Evolutionary conservation across 2,888 invertebrate species (phyloP).

Genomic region (Phymatocera aterrima): DNA sequence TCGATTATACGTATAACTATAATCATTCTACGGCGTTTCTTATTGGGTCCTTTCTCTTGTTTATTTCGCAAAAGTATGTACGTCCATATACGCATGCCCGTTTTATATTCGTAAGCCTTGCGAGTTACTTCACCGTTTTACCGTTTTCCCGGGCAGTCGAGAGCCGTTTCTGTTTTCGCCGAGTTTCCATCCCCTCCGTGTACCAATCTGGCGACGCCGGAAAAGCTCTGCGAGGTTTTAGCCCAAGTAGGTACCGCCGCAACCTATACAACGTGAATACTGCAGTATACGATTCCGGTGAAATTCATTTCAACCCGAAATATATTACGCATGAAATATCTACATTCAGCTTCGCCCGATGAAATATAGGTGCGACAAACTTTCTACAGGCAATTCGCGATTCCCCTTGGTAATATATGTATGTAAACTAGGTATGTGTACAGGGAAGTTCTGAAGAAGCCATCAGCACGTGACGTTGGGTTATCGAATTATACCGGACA

Average conservation of each 20-base stretch:
- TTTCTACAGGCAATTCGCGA: not conserved
- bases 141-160: no score
- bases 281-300: not conserved
- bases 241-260: not conserved
- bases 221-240: not conserved
- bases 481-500: no score
- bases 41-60: constrained; percentile 21
- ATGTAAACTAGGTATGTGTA: no score
- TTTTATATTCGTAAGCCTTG: constrained; percentile 8
- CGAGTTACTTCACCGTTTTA: not conserved
- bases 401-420: no score
- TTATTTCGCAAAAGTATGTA: not conserved
- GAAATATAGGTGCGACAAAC: constrained; percentile 20
- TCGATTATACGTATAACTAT: not conserved
- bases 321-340: constrained; percentile 40
- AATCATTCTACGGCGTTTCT: not conserved
- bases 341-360: not conserved
- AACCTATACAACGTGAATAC: not conserved
- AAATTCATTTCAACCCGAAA: constrained; percentile 37
- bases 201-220: not conserved
- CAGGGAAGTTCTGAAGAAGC: no score
- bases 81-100: not conserved
- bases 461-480: no score
- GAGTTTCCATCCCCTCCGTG: constrained; percentile 20
- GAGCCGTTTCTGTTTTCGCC: constrained; percentile 6